A percentile compares a stretch with the other conserved stretches of the same genome.
phyloP scores from a whole-genome alignment of 2,888 invertebrate species.

The Scrobipalpa costella region DNA sequence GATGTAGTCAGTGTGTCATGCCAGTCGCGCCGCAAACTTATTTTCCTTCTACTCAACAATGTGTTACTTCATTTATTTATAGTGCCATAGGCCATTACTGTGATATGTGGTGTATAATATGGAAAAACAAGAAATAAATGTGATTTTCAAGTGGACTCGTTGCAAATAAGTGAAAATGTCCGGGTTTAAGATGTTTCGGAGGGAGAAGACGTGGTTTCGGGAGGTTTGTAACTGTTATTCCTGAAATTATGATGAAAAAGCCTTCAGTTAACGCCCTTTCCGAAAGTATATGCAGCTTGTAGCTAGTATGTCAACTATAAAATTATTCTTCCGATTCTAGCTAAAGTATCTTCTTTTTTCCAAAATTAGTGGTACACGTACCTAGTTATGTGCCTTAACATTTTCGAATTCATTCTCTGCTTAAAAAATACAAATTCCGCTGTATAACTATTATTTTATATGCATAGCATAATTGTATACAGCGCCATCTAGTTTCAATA shows the following conservation, averaged over 20 bases:
- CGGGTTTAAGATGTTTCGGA: conserved; percentile 56
- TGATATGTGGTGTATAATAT: background rate
- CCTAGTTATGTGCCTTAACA: no score
- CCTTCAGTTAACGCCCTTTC: background rate
- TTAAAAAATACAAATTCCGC: background rate
- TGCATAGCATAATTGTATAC: background rate
- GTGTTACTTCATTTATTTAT: conserved; percentile 28
- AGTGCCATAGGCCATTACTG: conserved; percentile 7
- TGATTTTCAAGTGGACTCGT: conserved; percentile 16
- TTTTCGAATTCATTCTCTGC: no score
- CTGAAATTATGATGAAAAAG: background rate
- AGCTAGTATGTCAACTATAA: background rate
- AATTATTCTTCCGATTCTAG: background rate
- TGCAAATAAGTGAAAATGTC: conserved; percentile 31
- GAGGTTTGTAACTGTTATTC: conserved; percentile 47
- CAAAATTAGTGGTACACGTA: no score
- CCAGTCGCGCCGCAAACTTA: conserved; percentile 41
- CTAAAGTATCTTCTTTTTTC: no score
- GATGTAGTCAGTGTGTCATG: conserved; percentile 48
- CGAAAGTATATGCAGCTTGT: background rate
- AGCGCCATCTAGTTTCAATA: conserved; percentile 8
- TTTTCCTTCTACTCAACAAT: conserved; percentile 37
- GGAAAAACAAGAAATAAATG: conserved; percentile 9
- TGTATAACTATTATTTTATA: background rate
- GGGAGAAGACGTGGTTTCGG: conserved; percentile 69